phyloP scores from a whole-genome alignment of 2,113 vertebrate species.

The Cricetomys ansorgei region DNA sequence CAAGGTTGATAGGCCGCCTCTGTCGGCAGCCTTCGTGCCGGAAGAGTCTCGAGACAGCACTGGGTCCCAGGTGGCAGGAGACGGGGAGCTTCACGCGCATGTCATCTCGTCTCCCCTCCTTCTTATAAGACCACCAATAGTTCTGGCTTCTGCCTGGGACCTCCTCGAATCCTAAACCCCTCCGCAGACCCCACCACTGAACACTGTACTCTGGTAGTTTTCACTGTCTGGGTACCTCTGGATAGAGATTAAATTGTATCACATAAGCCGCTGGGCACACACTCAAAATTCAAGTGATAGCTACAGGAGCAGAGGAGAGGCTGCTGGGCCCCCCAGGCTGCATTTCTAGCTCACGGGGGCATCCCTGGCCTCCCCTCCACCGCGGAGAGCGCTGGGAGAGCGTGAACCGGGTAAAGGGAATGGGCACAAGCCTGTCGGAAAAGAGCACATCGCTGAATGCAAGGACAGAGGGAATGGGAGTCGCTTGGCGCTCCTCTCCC shows the following conservation, averaged over 20 bases:
- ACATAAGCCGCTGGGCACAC: not conserved
- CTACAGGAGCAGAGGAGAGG: not conserved
- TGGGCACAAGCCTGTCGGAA: not conserved
- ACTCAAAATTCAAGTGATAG: not conserved
- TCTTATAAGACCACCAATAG: not conserved
- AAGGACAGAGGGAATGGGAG: not conserved
- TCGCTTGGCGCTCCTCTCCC: not conserved
- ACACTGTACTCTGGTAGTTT: not conserved
- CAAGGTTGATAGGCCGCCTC: not conserved
- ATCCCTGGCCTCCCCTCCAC: not conserved
- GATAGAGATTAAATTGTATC: not conserved
- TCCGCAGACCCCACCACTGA: not conserved
- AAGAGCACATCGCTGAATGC: too few species aligned
- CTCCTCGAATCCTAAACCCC: not conserved
- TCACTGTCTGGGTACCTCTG: not conserved
- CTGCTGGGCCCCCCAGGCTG: not conserved
- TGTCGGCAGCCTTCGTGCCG: not conserved
- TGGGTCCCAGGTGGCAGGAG: not conserved
- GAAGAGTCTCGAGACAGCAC: not conserved
- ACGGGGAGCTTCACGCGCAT: not conserved
- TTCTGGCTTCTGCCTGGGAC: not conserved
- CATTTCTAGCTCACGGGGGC: not conserved
- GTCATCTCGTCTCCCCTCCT: not conserved
- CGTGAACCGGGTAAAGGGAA: not conserved
- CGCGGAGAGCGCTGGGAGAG: not conserved